phyloP scores from a whole-genome alignment of 2,113 vertebrate species.

The Oncorhynchus masou region DNA sequence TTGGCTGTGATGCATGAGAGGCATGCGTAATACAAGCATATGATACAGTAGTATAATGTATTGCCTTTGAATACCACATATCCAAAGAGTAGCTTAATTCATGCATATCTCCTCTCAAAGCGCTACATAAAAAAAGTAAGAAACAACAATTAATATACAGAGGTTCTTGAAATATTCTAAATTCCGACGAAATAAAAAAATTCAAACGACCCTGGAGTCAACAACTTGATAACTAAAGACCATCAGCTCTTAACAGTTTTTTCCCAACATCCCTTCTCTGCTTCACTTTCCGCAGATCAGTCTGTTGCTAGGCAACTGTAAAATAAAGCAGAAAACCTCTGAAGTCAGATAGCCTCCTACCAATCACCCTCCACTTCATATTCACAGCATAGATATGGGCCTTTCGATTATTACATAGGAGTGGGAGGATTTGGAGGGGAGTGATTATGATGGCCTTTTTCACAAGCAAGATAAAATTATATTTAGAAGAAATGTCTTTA shows the following conservation, averaged over 20 bases:
- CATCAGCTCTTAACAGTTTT: neutral
- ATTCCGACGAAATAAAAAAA: neutral
- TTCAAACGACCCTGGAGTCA: neutral
- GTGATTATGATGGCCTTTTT: too few species aligned
- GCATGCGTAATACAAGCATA: too few species aligned
- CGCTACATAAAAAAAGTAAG: too few species aligned
- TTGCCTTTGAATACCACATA: too few species aligned
- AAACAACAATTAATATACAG: neutral
- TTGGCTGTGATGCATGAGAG: too few species aligned
- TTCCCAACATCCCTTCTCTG: neutral
- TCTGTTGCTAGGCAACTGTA: slow-evolving; percentile 63
- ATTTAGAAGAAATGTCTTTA: too few species aligned
- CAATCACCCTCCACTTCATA: slow-evolving; percentile 34
- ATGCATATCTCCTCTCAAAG: too few species aligned
- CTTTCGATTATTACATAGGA: slow-evolving; percentile 4
- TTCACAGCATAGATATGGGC: slow-evolving; percentile 6
- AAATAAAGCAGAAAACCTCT: slow-evolving; percentile 55
- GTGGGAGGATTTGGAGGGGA: too few species aligned
- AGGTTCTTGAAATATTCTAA: too few species aligned
- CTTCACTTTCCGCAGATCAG: slow-evolving; percentile 31
- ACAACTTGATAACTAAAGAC: neutral
- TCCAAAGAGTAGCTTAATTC: too few species aligned
- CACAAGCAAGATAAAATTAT: too few species aligned
- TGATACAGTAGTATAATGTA: too few species aligned
- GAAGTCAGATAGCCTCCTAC: slow-evolving; percentile 55